Evolutionary conservation across 2,888 invertebrate species (phyloP).

Genomic region (Sinodicranocentrus sp.): DNA sequence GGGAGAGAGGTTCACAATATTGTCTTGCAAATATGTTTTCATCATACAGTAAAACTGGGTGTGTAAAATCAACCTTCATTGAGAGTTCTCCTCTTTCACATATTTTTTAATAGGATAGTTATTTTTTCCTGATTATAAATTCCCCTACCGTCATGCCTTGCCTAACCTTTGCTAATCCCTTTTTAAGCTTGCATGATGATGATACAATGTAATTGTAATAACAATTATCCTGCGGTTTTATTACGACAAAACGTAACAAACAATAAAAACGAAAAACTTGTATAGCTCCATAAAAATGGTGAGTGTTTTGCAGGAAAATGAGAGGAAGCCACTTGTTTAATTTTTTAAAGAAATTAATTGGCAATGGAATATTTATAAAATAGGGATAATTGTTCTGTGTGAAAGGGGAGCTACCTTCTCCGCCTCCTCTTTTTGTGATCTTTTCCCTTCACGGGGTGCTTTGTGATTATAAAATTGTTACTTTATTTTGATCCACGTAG

Average conservation of each 20-base stretch:
- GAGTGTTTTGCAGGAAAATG: not conserved
- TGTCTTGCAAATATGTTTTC: too few relatives aligned
- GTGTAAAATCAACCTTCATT: too few relatives aligned
- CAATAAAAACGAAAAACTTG: slow-evolving; percentile 17
- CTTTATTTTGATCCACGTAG: too few relatives aligned
- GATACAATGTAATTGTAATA: slow-evolving; percentile 16
- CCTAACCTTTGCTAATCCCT: not conserved
- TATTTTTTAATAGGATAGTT: too few relatives aligned
- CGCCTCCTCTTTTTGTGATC: not conserved
- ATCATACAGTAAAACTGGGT: too few relatives aligned
- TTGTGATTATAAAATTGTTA: too few relatives aligned
- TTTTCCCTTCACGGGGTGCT: not conserved
- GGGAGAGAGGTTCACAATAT: too few relatives aligned
- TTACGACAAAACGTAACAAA: slow-evolving; percentile 40
- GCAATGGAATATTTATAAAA: too few relatives aligned
- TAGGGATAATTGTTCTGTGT: too few relatives aligned
- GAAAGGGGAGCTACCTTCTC: too few relatives aligned
- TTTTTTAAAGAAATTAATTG: too few relatives aligned
- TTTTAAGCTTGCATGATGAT: not conserved
- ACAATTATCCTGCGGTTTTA: slow-evolving; percentile 34
- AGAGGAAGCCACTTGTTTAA: too few relatives aligned
- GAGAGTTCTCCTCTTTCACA: slow-evolving; percentile 16
- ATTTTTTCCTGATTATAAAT: not conserved
- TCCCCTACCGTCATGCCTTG: not conserved
- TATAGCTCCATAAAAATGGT: not conserved